Base-by-base conservation (phyloP, 92 coral and sea anemone species). In the Desmophyllum pertusum region DNA sequence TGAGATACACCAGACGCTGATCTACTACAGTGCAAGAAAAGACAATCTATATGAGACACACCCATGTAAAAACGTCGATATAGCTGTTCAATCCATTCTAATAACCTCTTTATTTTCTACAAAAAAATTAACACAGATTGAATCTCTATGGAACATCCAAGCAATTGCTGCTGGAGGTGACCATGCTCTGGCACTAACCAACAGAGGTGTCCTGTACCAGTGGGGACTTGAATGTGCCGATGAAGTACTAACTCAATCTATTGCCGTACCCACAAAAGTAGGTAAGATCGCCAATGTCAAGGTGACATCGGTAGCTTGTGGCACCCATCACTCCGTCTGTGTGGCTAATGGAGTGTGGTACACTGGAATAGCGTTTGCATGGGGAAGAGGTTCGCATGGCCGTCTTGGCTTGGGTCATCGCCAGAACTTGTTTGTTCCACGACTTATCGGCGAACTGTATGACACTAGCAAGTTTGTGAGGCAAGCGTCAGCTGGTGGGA, bases 321-420 rank as follows among this genome's bases (percentile, higher is more conserved):
- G 95, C 36, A 89, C 85, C 17, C 81, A 76, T 46, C 95, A 92
- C 64, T 55, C 95, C 23, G 61, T 92, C 45, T 41, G 89, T 43
- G n/a, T 86, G 36, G 87, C 87, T 27, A 70, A 87, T 14, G 86
- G 92, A 1, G 48, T 45, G 14, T 35, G 75, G 42, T 87, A 70
- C 51, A 69, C 69, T 14, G 93, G 91, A 23, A 70, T 85, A 3
- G 73, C 91, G 40, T 92, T 70, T 77, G 43, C 93, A 0, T 92
- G 95, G 95, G 95, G 95, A 21, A 9, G 76, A 39, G 95, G 95
- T 25, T 70, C 83, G 1, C 76, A 63, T 75, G 95, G 95, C 38
- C 91, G 79, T 7, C 90, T 92, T 29, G 95, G 95, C n/a, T 64
- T 84, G 69, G 91, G 90, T 40, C 72, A 85, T 35, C 18, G 42